Base-by-base conservation (phyloP, 1,140 invertebrate species). In the Papilio glaucus region DNA sequence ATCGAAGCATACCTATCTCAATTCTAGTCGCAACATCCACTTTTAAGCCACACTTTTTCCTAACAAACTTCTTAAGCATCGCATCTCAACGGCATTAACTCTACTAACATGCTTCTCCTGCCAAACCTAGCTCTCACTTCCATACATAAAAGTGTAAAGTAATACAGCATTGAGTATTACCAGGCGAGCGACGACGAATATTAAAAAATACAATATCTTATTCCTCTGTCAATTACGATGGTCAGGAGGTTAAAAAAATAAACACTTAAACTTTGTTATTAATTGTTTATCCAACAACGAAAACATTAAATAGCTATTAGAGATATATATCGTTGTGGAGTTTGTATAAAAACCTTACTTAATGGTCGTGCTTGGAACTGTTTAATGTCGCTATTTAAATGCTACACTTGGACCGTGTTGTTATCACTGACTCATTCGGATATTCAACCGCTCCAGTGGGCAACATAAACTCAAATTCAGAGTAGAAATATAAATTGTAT, bases 401-500 rank as follows among this genome's bases (percentile, higher is more conserved):
- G 61, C 15, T 63, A 15, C n/a, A 63, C 33, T 38, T 38, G 9
- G n/a, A 63, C 39, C 61, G 37, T 63, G 61, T 63, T 62, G 13
- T n/a, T 63, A 63, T 63, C 61, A 39, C 61, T 63, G 61, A 63
- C 15, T 63, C 61, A 63, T 63, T 15, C 61, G 61, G 61, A 63
- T 63, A 63, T 63, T 63, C 18, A 33, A 4, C 13, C 37, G 45
- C n/a, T 63, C 15, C 33, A 33, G 13, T 37, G 7, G 60, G 29
- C 33, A 15, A n/a, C 29, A 15, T n/a, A 15, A 15, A 62, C 24
- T 15, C 33, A 29, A 21, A 41, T 38, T 42, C 4, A n/a, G 12
- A 49, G 4, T 53, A 24, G 18, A 53, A 33, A 2, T 13, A 18
- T 45, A 53, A 24, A 53, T 53, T 53, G 21, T 9, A 9, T 24